These are phyloP conservation scores for Chloroceryle aenea DNA, from an alignment of 2,113 vertebrate genomes.

Conservation along the genomic window DNA sequence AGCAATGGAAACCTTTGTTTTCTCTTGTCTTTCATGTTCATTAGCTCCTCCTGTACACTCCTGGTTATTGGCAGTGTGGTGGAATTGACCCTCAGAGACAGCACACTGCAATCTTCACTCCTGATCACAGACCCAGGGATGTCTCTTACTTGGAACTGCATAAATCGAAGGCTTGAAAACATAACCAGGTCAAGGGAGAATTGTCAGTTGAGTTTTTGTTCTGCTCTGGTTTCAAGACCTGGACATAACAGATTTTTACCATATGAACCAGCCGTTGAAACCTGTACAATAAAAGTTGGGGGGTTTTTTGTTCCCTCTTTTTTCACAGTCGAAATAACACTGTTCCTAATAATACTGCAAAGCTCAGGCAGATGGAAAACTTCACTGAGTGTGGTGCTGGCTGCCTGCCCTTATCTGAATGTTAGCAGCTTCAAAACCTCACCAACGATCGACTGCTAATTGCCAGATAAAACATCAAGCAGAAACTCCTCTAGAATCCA, in stretches of 20 bases:
- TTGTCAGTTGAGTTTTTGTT: neutral
- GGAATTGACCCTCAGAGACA: neutral
- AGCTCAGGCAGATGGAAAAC: constrained; percentile 3
- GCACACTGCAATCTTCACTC: neutral
- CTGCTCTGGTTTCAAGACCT: neutral
- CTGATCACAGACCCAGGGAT: neutral
- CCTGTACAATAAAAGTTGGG: neutral
- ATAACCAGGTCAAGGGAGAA: neutral
- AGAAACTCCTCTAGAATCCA: neutral
- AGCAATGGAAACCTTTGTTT: constrained; percentile 1
- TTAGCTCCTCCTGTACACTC: neutral
- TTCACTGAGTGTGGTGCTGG: constrained; percentile 7
- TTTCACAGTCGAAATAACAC: constrained; percentile 7
- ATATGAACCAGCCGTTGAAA: neutral
- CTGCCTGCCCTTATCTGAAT: constrained; percentile 3
- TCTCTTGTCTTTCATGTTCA: neutral
- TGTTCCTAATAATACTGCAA: neutral
- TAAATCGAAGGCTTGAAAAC: neutral
- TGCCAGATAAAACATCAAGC: neutral
- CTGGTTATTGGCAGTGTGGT: neutral
- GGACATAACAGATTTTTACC: neutral
- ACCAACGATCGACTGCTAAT: neutral
- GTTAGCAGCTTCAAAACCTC: constrained; percentile 14
- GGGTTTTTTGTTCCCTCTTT: neutral
- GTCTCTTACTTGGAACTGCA: neutral